Base-by-base conservation (phyloP, 2,797 vertebrate species). In the Anguilla pacifica region DNA sequence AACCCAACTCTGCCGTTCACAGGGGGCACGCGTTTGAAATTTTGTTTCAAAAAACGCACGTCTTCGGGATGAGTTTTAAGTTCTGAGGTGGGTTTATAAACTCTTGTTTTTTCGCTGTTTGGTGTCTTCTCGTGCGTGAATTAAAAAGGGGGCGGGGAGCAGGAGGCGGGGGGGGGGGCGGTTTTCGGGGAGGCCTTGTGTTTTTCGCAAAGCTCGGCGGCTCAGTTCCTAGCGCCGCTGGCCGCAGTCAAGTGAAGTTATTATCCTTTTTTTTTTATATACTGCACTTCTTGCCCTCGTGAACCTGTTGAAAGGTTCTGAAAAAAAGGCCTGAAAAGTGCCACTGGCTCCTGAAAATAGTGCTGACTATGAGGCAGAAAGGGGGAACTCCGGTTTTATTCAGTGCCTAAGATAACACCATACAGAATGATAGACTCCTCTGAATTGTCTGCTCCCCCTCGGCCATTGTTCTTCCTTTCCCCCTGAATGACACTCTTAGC, bases 391-490 rank as follows among this genome's bases (percentile, higher is more conserved):
- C 88, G 94, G 96, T 97, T 96, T 96, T 94, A 97, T 97, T 98
- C 97, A 98, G 96, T 95, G 95, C 96, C 97, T 97, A 97, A 97
- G 97, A 98, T 98, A 97, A 98, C 98, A 98, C 97, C 95, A 97
- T 95, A 97, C 96, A 97, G 97, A 98, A 97, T 98, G 96, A 98
- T 98, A 97, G 97, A 99, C 98, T 99, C 97, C 97, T 96, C 95
- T 93, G 97, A 97, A 97, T 98, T 98, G 97, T 97, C 96, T 97
- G 95, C 95, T 22, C 96, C 96, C 96, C 96, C 95, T 93, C 92
- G 94, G 93, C 96, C 93, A 97, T 99, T 99, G 98, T 99, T 95
- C 95, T 90, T 91, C 89, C 88, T 91, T 94, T 89, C 94, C 91
- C 95, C 91, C 95, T 98, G 97, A 97, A 96, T 96, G 97, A 95